Evolutionary conservation across 2,797 vertebrate species (phyloP).

Genomic region (Odontamblyopus lacepedii): DNA sequence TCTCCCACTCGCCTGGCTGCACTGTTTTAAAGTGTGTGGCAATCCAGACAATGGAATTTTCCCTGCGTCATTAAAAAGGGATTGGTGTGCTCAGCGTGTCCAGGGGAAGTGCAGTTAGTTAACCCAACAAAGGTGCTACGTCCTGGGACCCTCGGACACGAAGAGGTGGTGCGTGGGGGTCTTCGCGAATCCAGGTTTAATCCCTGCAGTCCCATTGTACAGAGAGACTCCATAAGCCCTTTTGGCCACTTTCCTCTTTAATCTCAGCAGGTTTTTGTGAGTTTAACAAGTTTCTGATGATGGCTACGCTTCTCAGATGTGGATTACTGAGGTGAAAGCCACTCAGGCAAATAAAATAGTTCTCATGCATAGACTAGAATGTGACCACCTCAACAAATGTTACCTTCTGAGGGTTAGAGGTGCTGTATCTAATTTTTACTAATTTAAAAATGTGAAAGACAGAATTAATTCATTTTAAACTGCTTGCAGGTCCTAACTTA

Average conservation of each 20-base stretch:
- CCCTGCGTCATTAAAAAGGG: constrained; percentile 79
- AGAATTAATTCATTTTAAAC: no score
- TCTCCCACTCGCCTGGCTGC: constrained; percentile 60
- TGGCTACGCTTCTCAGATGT: constrained; percentile 15
- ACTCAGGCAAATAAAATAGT: neutral
- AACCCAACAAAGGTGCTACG: constrained; percentile 71
- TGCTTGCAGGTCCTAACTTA: no score
- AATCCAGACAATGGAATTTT: constrained; percentile 70
- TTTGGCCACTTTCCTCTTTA: constrained; percentile 69
- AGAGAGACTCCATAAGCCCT: constrained; percentile 55
- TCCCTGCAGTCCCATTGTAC: constrained; percentile 67
- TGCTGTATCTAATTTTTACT: neutral
- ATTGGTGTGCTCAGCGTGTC: constrained; percentile 61
- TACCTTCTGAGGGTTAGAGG: neutral
- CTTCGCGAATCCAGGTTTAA: constrained; percentile 64
- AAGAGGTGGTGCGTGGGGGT: constrained; percentile 60
- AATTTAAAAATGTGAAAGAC: no score
- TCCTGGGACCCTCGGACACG: constrained; percentile 69
- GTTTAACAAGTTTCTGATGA: constrained; percentile 66
- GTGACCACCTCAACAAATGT: neutral
- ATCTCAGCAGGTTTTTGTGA: constrained; percentile 62
- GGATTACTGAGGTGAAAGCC: neutral
- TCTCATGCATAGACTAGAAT: neutral
- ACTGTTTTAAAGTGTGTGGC: constrained; percentile 65
- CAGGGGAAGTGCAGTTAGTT: constrained; percentile 73